A percentile compares a stretch with the other conserved stretches of the same genome.
These are phyloP conservation scores for Helleia helle DNA, from an alignment of 2,888 invertebrate species.

Conservation along the genomic window DNA sequence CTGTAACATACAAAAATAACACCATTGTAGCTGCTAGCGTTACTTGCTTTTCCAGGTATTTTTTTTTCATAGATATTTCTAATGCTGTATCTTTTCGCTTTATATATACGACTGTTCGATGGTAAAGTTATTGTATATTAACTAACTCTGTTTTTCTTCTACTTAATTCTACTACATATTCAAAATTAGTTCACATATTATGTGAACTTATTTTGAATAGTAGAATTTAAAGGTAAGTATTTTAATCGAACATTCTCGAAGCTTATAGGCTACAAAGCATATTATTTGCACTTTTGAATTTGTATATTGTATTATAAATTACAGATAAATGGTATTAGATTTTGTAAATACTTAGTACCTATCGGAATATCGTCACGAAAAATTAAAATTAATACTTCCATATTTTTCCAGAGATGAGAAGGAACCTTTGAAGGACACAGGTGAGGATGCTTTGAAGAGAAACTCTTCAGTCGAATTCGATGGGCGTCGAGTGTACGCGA, in stretches of 20 bases:
- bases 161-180: too few species aligned
- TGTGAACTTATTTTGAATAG: too few species aligned
- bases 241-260: neutral
- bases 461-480: constrained; percentile 88
- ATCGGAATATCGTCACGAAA: neutral
- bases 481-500: constrained; percentile 85
- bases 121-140: too few species aligned
- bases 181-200: too few species aligned
- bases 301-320: constrained; percentile 1
- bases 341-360: neutral
- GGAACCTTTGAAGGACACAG: constrained; percentile 83
- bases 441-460: constrained; percentile 79
- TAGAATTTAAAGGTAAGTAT: neutral
- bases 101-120: constrained; percentile 11
- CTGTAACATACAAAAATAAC: too few species aligned
- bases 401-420: constrained; percentile 79
- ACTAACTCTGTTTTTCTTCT: too few species aligned
- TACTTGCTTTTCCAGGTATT: too few species aligned
- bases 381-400: neutral
- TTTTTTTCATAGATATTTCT: neutral
- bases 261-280: neutral
- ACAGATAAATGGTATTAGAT: constrained; percentile 1
- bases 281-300: constrained; percentile 1
- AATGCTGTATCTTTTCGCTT: neutral
- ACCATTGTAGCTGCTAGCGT: too few species aligned